These are phyloP conservation scores for Mionectes macconnelli DNA, from an alignment of 2,113 vertebrate genomes.

Conservation along the genomic window DNA sequence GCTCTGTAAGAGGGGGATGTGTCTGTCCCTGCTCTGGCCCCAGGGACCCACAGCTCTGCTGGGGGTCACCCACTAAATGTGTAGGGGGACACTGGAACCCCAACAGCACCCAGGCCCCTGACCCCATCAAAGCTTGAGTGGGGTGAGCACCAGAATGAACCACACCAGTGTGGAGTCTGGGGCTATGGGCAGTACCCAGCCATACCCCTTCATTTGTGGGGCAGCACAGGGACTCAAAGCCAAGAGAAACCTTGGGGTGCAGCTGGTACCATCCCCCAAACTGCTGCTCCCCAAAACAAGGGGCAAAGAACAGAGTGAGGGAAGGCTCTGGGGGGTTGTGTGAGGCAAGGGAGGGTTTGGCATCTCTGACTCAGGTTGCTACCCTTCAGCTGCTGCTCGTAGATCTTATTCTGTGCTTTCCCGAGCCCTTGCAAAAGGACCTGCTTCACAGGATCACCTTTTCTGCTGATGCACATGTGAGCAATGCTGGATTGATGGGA, in stretches of 20 bases:
- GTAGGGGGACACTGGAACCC: neutral
- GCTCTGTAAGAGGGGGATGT: neutral
- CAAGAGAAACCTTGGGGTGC: neutral
- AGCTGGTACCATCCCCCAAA: neutral
- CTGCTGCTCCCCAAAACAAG: neutral
- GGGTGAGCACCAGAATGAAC: neutral
- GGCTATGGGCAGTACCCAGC: fast-evolving
- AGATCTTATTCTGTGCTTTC: neutral
- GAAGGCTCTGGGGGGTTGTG: neutral
- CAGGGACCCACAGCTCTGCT: neutral
- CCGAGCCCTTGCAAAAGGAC: neutral
- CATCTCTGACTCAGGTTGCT: neutral
- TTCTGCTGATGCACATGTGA: fast-evolving
- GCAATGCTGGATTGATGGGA: neutral
- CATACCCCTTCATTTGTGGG: fast-evolving
- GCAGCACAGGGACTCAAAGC: neutral
- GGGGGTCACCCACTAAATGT: neutral
- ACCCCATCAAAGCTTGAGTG: neutral
- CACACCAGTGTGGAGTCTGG: fast-evolving
- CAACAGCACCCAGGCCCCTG: neutral
- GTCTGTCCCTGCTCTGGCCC: neutral
- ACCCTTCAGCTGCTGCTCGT: neutral
- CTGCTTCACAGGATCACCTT: neutral
- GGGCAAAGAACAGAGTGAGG: neutral
- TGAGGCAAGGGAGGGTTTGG: fast-evolving